Conservation (phyloP, 2,888 invertebrate genomes). For the Metopia argyrocephala region DNA sequence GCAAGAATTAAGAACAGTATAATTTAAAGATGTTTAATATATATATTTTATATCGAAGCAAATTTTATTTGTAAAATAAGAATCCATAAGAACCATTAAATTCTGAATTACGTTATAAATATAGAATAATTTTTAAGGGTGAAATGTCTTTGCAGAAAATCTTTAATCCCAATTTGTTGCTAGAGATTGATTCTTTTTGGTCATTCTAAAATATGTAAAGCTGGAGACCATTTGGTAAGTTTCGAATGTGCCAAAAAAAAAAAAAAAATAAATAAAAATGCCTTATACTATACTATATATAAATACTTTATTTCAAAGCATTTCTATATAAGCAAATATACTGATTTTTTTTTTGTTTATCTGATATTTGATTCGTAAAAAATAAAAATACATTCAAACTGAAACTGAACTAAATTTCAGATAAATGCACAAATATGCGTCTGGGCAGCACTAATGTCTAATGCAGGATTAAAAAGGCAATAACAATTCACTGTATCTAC, state of each 20-base stretch:
- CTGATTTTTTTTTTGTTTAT: conserved; percentile 66
- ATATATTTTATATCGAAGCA: background rate
- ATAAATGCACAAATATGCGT: conserved; percentile 77
- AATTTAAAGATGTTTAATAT: background rate
- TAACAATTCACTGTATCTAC: conserved; percentile 67
- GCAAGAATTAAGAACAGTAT: no score
- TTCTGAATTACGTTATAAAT: conserved; percentile 66
- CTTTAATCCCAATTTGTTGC: conserved; percentile 79
- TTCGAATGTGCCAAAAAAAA: conserved; percentile 76
- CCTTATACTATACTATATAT: conserved; percentile 67
- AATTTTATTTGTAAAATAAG: conserved; percentile 53
- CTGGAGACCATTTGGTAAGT: conserved; percentile 78
- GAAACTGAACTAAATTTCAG: conserved; percentile 79
- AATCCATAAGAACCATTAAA: conserved; percentile 54
- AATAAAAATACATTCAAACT: conserved; percentile 72
- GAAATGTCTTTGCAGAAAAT: conserved; percentile 87
- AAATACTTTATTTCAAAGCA: conserved; percentile 67
- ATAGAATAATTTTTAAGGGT: conserved; percentile 81
- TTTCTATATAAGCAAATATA: conserved; percentile 67
- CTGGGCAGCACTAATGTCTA: conserved; percentile 74
- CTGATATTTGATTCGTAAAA: conserved; percentile 63
- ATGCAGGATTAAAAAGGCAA: conserved; percentile 70
- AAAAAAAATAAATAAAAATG: no score
- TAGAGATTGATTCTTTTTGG: conserved; percentile 77
- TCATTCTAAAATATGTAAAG: conserved; percentile 78